Evolutionary conservation across 2,113 vertebrate genomes (phyloP).

Genomic region (Phylloscopus trochiloides): DNA sequence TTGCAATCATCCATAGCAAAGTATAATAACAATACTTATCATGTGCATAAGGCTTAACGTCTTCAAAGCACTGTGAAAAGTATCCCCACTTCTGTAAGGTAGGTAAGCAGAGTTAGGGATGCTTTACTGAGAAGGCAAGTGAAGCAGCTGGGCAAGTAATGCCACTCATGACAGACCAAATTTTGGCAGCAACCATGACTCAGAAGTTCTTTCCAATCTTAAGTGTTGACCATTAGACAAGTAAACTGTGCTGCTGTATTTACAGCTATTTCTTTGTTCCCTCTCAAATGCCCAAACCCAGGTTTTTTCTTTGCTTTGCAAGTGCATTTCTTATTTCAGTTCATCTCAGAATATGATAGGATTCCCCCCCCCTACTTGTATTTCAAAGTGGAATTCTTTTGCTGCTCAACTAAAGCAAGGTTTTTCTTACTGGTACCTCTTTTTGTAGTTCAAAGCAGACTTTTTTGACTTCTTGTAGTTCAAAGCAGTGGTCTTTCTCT

Average conservation of each 20-base stretch:
- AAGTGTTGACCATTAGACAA: background rate
- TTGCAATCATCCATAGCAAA: background rate
- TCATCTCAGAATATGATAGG: background rate
- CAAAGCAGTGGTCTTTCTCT: constrained; percentile 53
- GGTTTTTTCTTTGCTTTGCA: constrained; percentile 18
- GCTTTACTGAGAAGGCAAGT: background rate
- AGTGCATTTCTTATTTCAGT: background rate
- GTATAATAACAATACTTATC: background rate
- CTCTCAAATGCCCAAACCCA: background rate
- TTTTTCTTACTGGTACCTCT: constrained; percentile 28
- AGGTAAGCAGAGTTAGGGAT: background rate
- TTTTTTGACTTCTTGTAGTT: constrained; percentile 54
- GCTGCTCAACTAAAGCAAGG: background rate
- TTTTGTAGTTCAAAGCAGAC: constrained; percentile 54
- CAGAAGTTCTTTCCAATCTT: background rate
- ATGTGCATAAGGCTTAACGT: background rate
- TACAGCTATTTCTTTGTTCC: background rate
- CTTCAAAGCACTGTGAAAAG: constrained; percentile 3
- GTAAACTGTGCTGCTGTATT: background rate
- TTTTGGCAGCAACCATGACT: background rate
- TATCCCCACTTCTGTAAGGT: background rate
- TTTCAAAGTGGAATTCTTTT: constrained; percentile 60
- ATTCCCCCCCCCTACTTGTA: background rate
- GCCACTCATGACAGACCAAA: background rate
- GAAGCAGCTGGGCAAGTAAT: background rate